Percentiles rank a stretch among this genome's conserved stretches.
Conservation (phyloP, 2,113 vertebrate species). For the Chelonoidis abingdonii region DNA sequence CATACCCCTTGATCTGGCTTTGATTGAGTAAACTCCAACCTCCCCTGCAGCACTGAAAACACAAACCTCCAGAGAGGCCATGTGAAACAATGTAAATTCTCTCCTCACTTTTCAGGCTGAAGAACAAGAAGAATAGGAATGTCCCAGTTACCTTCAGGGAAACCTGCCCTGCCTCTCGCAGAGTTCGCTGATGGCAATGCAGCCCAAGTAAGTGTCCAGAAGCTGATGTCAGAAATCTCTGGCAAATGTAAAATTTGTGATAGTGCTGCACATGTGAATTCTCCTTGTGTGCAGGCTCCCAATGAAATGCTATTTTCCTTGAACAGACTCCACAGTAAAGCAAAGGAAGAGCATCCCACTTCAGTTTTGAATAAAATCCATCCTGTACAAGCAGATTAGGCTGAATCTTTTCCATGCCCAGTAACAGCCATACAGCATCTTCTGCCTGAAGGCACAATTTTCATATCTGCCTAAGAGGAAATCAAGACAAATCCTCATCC, state of each 20-base stretch:
- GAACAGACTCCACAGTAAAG: background rate
- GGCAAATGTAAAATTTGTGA: background rate
- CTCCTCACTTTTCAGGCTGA: background rate
- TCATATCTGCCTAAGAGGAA: background rate
- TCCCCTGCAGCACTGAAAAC: background rate
- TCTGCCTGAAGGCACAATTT: background rate
- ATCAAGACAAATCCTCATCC: background rate
- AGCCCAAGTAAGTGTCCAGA: fast-evolving
- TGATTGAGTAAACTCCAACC: background rate
- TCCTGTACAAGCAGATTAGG: fast-evolving
- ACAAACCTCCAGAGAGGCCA: background rate
- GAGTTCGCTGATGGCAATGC: background rate
- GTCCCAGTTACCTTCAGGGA: background rate
- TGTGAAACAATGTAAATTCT: background rate
- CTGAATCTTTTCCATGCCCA: background rate
- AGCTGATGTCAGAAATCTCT: background rate
- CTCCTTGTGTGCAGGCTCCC: background rate
- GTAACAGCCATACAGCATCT: background rate
- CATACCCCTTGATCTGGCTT: background rate
- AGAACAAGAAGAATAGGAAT: background rate
- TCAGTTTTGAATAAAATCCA: background rate
- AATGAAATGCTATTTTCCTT: background rate
- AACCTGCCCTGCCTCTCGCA: background rate
- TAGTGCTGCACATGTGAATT: fast-evolving
- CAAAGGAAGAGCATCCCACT: background rate